phyloP scores from a whole-genome alignment of 2,888 invertebrate genomes.

The Hololepta plana region DNA sequence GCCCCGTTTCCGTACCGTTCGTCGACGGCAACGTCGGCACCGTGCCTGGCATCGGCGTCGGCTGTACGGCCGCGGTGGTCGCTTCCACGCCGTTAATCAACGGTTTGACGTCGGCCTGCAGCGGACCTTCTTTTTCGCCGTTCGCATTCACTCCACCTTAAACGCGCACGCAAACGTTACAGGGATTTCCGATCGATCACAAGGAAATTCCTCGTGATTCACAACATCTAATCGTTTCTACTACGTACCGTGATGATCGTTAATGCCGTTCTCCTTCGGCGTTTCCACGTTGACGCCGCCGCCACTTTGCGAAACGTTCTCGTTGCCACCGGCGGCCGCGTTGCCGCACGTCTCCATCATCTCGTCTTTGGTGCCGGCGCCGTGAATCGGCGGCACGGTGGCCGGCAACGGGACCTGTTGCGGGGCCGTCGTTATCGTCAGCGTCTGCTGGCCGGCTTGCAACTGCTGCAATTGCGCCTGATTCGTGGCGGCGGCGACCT shows the following conservation, averaged over 20 bases:
- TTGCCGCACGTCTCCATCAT: constrained; percentile 6
- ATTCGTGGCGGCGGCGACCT: constrained; percentile 16
- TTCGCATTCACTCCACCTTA: neutral
- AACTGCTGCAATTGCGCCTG: constrained; percentile 20
- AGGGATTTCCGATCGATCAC: neutral
- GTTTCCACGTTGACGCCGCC: constrained; percentile 10
- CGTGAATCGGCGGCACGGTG: constrained; percentile 15
- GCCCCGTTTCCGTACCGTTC: constrained; percentile 9
- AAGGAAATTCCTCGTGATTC: neutral
- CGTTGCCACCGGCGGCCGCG: constrained; percentile 9
- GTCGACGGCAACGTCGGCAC: constrained; percentile 18
- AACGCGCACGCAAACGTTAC: neutral
- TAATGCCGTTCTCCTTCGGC: constrained; percentile 14
- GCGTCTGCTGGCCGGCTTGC: constrained; percentile 15
- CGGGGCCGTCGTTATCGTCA: constrained; percentile 18
- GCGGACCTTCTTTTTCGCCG: constrained; percentile 1
- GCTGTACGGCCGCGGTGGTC: constrained; percentile 15
- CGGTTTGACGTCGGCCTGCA: constrained; percentile 12
- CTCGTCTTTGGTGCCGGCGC: constrained; percentile 11
- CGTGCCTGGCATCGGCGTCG: constrained; percentile 23
- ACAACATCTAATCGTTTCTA: neutral
- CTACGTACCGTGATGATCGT: constrained; percentile 9
- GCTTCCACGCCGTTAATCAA: constrained; percentile 13
- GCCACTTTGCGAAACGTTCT: constrained; percentile 11
- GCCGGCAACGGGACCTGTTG: constrained; percentile 23